These are phyloP conservation scores for Hypotaenidia okinawae DNA, from an alignment of 2,797 vertebrate genomes.

Conservation along the genomic window DNA sequence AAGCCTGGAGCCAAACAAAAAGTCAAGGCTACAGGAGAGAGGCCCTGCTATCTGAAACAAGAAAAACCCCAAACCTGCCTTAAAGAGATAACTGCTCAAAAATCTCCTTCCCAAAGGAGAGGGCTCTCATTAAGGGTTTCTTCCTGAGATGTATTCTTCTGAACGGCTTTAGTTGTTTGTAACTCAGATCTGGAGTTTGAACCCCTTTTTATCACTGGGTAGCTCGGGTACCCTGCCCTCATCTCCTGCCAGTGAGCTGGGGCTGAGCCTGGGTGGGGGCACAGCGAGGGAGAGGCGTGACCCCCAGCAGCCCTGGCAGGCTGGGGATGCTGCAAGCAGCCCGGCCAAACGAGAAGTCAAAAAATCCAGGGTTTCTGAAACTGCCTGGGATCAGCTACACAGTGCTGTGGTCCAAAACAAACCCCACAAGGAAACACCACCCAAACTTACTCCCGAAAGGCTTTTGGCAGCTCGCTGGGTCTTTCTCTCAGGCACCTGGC, in stretches of 20 bases:
- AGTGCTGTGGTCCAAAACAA: not conserved
- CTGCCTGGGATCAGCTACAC: not conserved
- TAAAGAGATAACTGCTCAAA: slow-evolving; percentile 27
- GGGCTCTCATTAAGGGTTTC: not conserved
- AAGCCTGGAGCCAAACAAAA: slow-evolving; percentile 37
- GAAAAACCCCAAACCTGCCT: not conserved
- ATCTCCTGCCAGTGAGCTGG: not conserved
- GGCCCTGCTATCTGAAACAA: not conserved
- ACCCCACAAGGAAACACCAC: too few relatives aligned
- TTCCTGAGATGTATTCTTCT: not conserved
- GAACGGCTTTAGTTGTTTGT: not conserved
- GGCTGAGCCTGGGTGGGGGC: not conserved
- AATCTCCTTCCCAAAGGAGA: not conserved
- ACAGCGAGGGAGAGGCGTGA: not conserved
- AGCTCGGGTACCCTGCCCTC: not conserved
- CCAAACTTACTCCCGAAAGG: not conserved
- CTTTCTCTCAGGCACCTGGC: not conserved
- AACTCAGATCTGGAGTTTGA: not conserved
- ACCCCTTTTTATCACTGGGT: not conserved
- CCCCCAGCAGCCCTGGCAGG: not conserved
- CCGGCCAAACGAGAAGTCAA: fast-evolving
- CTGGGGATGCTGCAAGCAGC: not conserved
- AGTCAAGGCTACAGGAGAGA: not conserved
- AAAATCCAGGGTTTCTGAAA: not conserved
- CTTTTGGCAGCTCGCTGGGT: not conserved